Evolutionary conservation across 2,797 vertebrate genomes (phyloP).

Genomic region (Sebastes umbrosus): DNA sequence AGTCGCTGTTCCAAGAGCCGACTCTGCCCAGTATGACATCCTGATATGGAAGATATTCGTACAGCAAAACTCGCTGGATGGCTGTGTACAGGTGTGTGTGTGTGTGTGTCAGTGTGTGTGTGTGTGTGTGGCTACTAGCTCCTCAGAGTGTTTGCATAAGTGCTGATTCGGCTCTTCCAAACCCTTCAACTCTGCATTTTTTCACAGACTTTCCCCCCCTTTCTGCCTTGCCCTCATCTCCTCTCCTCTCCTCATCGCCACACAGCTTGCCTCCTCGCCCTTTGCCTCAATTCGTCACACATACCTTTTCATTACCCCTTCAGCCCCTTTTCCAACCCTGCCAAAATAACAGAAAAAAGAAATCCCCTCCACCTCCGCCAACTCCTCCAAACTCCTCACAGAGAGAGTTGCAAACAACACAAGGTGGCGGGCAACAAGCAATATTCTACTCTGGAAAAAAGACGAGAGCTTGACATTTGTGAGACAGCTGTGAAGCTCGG

Average conservation of each 20-base stretch:
- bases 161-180: conserved; percentile 81
- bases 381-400: not conserved
- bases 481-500: conserved; percentile 45
- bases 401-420: conserved; percentile 51
- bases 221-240: conserved; percentile 61
- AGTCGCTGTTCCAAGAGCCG: conserved; percentile 76
- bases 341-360: conserved; percentile 35
- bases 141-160: conserved; percentile 80
- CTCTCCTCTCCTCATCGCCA: conserved; percentile 68
- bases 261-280: conserved; percentile 72
- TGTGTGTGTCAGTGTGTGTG: conserved; percentile 12
- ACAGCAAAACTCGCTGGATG: conserved; percentile 65
- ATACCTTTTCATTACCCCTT: conserved; percentile 73
- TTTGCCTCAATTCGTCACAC: conserved; percentile 77
- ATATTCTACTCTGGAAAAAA: conserved; percentile 43
- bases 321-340: conserved; percentile 29
- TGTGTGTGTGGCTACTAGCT: conserved; percentile 40
- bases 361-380: not conserved
- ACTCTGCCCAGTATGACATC: conserved; percentile 81
- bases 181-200: conserved; percentile 78
- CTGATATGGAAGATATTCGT: conserved; percentile 77
- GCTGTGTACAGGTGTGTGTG: conserved; percentile 66
- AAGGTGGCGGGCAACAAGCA: conserved; percentile 28
- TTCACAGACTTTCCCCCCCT: conserved; percentile 51
- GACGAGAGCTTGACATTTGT: conserved; percentile 62